Evolutionary conservation across 2,888 invertebrate genomes (phyloP), one percentile per base, ranked within the genome.

Genomic region (Erebia ligea): DNA sequence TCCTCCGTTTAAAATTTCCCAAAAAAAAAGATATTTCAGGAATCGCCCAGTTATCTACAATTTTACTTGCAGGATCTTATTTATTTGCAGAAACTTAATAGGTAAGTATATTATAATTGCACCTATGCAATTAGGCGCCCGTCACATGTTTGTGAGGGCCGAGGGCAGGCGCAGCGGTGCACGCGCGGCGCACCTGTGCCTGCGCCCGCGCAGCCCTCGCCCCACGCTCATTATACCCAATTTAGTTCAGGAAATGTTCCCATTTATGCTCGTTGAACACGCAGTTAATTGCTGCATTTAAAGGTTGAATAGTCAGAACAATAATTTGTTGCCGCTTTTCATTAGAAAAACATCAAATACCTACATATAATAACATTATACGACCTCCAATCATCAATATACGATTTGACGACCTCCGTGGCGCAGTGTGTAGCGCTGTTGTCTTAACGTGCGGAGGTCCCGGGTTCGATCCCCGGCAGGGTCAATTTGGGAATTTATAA

Each of bases 181-280:
- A 86, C 90, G 87, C 89, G 89, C 87, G 82, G 54, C 79, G 84
- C 91, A 90, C 90, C 91, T 91, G 91, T 87, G 83, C 78, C 73
- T 72, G 82, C 84, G 83, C 86, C 86, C 86, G 70, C 75, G 78
- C 84, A 85, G 84, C 87, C 87, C 84, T 86, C 82, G 71, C 84
- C 87, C 87, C 84, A 84, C 82, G 71, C 84, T 88, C 87, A 88
- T 90, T 91, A 90, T 84, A 88, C 80, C 86, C 86, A 89, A 90
- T 90, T 90, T 88, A 85, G 83, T 78, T 79, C 81, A 85, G 86
- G 88, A 89, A 90, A 89, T 85, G 84, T 84, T 87, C 83, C 83
- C 84, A 86, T 87, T 87, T 84, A 87, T 86, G 88, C 85, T 88
- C 82, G 83, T 84, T 90, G 84, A 86, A 86, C 87, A 86, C 83